These are phyloP conservation scores for Narcine bancroftii DNA, from an alignment of 2,113 vertebrate species.

Conservation along the genomic window DNA sequence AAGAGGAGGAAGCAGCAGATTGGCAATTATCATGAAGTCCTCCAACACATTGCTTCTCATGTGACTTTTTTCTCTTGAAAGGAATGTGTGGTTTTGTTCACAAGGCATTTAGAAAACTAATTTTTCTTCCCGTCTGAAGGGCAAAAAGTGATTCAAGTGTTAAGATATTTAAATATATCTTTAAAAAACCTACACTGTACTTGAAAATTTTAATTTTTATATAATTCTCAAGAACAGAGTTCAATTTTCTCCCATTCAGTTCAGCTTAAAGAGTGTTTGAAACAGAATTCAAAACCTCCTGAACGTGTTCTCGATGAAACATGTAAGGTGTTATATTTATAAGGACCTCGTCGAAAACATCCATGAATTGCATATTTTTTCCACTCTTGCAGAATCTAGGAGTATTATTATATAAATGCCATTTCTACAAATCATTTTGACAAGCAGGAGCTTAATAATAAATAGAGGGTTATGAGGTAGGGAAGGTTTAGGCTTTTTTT, in stretches of 20 bases:
- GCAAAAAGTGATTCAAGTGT: not conserved
- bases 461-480: too few relatives aligned
- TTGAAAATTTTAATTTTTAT: not conserved
- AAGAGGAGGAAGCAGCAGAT: not conserved
- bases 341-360: not conserved
- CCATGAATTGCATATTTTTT: not conserved
- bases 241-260: not conserved
- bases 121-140: not conserved
- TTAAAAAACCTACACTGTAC: not conserved
- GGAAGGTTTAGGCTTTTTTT: too few relatives aligned
- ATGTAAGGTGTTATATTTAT: not conserved
- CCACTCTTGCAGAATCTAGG: not conserved
- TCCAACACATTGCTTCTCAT: not conserved
- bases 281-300: not conserved
- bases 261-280: not conserved
- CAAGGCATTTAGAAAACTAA: not conserved
- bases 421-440: not conserved
- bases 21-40: not conserved
- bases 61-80: not conserved
- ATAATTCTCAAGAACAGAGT: not conserved
- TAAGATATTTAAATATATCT: not conserved
- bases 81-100: not conserved
- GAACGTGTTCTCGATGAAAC: not conserved
- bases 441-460: not conserved
- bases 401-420: not conserved